phyloP scores from a whole-genome alignment of 2,113 vertebrate genomes.

The Hippocampus mohnikei region DNA sequence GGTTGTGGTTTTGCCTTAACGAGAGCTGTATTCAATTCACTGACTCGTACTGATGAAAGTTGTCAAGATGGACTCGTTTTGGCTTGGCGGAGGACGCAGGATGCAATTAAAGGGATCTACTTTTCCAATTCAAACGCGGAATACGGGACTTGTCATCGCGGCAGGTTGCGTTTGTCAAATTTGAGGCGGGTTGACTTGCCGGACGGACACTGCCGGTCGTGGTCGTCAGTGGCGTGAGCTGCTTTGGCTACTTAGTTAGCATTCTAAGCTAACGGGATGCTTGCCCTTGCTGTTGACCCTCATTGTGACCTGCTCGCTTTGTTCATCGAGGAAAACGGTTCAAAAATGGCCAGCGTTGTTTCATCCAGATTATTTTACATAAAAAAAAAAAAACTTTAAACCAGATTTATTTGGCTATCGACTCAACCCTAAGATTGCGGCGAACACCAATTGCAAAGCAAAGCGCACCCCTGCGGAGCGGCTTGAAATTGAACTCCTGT shows the following conservation, averaged over 20 bases:
- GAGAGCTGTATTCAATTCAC: too few relatives aligned
- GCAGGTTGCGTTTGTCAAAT: slow-evolving; percentile 61
- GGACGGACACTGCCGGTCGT: background rate
- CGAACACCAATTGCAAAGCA: background rate
- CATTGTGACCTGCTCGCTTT: too few relatives aligned
- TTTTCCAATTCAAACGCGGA: slow-evolving; percentile 63
- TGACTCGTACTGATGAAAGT: background rate
- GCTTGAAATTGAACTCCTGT: background rate
- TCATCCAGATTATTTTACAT: too few relatives aligned
- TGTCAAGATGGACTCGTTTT: background rate
- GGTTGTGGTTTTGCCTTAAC: too few relatives aligned
- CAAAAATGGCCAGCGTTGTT: too few relatives aligned
- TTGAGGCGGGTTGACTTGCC: background rate
- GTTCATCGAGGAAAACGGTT: background rate
- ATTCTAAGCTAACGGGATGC: background rate
- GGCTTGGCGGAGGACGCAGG: background rate
- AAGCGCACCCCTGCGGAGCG: too few relatives aligned
- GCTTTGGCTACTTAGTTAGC: background rate
- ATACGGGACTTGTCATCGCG: slow-evolving; percentile 73
- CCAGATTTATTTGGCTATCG: background rate
- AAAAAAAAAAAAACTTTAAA: too few relatives aligned
- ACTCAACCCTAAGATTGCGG: background rate
- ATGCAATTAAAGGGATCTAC: slow-evolving; percentile 38
- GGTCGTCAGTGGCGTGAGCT: background rate
- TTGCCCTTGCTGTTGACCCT: background rate